Conservation (phyloP, 1,140 invertebrate species). For the Lordiphosa mommai region DNA sequence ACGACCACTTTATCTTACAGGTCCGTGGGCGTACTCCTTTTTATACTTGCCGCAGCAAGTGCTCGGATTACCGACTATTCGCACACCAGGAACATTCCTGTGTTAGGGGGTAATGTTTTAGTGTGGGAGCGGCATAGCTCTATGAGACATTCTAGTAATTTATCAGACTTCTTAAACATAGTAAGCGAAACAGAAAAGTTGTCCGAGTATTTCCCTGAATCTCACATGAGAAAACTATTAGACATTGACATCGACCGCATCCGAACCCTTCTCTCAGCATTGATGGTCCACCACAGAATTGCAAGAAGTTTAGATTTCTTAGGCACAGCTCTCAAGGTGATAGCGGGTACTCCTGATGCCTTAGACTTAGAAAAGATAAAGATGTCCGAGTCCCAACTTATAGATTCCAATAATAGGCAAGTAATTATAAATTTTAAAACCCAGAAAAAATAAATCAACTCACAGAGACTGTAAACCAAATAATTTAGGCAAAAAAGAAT, state of each 20-base stretch:
- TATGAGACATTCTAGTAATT: too few species aligned
- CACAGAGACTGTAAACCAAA: neutral
- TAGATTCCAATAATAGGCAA: neutral
- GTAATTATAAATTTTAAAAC: neutral
- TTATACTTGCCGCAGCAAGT: slow-evolving; percentile 2
- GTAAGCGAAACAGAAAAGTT: too few species aligned
- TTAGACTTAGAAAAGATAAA: neutral
- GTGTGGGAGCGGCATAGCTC: slow-evolving; percentile 5
- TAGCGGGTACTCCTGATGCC: neutral
- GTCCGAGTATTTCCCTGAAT: too few species aligned
- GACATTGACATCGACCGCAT: too few species aligned
- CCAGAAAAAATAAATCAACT: neutral
- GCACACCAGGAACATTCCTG: slow-evolving; percentile 20
- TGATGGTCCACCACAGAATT: neutral
- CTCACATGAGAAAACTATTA: too few species aligned
- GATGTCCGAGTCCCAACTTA: neutral
- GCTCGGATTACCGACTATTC: slow-evolving; percentile 23
- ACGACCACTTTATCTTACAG: neutral
- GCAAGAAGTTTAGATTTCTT: neutral
- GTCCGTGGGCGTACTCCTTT: neutral
- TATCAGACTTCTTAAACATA: too few species aligned
- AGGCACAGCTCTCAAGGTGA: neutral
- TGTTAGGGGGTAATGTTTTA: neutral
- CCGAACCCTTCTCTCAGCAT: too few species aligned
- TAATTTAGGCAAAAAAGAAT: neutral